phyloP scores from a whole-genome alignment of 2,797 vertebrate species.

The Tiaroga cobitis region DNA sequence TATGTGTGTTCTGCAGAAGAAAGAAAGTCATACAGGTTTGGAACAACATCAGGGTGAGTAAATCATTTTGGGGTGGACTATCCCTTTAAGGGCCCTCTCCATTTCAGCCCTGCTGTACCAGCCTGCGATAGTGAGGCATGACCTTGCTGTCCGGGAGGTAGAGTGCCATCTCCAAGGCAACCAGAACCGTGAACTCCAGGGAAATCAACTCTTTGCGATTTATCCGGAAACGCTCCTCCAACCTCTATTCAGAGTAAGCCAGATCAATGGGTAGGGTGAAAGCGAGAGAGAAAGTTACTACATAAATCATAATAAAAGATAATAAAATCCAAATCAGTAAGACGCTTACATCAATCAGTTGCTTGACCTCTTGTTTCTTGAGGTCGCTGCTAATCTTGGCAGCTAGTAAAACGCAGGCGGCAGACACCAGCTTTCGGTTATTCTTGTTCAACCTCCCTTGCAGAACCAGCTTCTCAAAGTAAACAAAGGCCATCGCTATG shows the following conservation, averaged over 20 bases:
- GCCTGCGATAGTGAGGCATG: conserved; percentile 94
- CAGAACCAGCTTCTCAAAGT: conserved; percentile 98
- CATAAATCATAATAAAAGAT: background rate
- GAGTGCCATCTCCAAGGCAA: conserved; percentile 96
- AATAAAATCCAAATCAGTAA: background rate
- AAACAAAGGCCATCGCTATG: conserved; percentile 94
- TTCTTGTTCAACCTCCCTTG: conserved; percentile 96
- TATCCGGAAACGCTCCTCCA: conserved; percentile 96
- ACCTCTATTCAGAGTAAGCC: conserved; percentile 79
- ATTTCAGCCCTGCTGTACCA: conserved; percentile 89
- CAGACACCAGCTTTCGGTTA: conserved; percentile 96
- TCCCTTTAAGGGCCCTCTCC: background rate
- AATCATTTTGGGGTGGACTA: background rate
- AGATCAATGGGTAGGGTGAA: background rate
- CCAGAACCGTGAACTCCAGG: conserved; percentile 94
- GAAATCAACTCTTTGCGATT: conserved; percentile 92
- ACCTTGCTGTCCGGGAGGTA: conserved; percentile 96
- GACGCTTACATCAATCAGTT: conserved; percentile 92
- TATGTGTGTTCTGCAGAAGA: background rate
- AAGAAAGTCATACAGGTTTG: background rate
- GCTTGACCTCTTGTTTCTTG: conserved; percentile 91
- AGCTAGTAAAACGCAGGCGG: conserved; percentile 92
- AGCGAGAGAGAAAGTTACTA: background rate
- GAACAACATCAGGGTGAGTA: background rate
- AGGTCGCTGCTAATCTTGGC: conserved; percentile 99